Evolutionary conservation across 2,888 invertebrate species (phyloP).

Genomic region (Anagyrus pseudococci): DNA sequence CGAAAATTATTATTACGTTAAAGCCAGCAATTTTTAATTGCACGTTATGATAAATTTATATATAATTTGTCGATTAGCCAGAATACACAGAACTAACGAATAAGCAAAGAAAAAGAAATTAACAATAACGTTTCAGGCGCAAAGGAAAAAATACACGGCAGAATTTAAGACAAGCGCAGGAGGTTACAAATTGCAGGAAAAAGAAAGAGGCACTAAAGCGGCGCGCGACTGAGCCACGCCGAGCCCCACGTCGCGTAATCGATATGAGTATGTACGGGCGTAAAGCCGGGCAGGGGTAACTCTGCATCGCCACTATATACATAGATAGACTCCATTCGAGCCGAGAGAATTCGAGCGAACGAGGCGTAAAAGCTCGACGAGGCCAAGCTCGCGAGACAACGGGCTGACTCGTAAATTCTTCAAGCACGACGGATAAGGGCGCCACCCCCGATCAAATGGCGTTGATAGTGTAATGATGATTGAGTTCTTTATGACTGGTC

Average conservation of each 20-base stretch:
- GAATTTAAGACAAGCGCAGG: neutral
- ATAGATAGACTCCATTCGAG: too few relatives aligned
- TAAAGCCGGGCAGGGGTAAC: neutral
- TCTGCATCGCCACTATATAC: too few relatives aligned
- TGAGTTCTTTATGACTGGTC: neutral
- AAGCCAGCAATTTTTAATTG: too few relatives aligned
- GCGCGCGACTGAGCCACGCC: constrained; percentile 8
- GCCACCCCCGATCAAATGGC: neutral
- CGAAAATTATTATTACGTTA: too few relatives aligned
- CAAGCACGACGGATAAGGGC: constrained; percentile 1
- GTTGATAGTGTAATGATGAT: constrained; percentile 7
- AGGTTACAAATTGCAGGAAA: neutral
- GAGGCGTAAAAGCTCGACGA: neutral
- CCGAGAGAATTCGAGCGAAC: too few relatives aligned
- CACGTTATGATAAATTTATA: too few relatives aligned
- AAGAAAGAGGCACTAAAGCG: neutral
- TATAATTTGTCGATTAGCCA: too few relatives aligned
- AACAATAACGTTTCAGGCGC: too few relatives aligned
- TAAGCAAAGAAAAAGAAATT: too few relatives aligned
- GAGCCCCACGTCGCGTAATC: constrained; percentile 18
- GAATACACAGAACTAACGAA: too few relatives aligned
- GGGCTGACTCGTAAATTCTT: constrained; percentile 11
- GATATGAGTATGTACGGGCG: constrained; percentile 22
- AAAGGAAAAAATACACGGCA: constrained; percentile 1
- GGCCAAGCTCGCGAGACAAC: neutral